Percentiles rank a stretch among this genome's conserved stretches.
These are phyloP conservation scores for Heliconius himera DNA, from an alignment of 1,140 invertebrate genomes.

Conservation along the genomic window DNA sequence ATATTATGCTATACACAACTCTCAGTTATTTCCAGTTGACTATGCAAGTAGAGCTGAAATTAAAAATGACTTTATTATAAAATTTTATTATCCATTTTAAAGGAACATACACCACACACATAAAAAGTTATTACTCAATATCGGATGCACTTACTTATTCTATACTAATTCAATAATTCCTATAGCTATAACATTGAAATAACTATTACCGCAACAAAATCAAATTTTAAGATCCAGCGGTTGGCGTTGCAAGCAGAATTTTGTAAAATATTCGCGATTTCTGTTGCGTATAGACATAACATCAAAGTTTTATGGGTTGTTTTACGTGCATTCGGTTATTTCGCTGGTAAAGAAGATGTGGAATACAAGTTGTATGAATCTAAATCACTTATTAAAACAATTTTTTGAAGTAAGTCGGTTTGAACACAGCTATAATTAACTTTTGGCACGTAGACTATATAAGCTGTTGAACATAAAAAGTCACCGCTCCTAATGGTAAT, in stretches of 20 bases:
- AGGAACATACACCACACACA: not conserved
- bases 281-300: not conserved
- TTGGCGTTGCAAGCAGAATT: not conserved
- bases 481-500: not conserved
- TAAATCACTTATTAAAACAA: not conserved
- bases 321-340: not conserved
- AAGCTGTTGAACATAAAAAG: not conserved
- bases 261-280: slow-evolving; percentile 2
- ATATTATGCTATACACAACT: too few species aligned
- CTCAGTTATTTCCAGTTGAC: too few species aligned
- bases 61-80: not conserved
- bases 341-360: not conserved
- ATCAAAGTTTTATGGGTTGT: not conserved
- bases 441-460: not conserved
- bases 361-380: slow-evolving; percentile 3
- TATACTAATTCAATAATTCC: not conserved
- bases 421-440: not conserved
- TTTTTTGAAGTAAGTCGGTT: not conserved
- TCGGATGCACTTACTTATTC: not conserved
- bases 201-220: not conserved
- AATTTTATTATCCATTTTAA: not conserved
- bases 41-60: too few species aligned
- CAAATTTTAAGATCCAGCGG: not conserved
- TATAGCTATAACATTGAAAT: not conserved
- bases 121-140: not conserved